Evolutionary conservation across 2,888 invertebrate genomes (phyloP), one percentile per base, ranked within the genome.

Genomic region (Mesorhabditis spiculigera): DNA sequence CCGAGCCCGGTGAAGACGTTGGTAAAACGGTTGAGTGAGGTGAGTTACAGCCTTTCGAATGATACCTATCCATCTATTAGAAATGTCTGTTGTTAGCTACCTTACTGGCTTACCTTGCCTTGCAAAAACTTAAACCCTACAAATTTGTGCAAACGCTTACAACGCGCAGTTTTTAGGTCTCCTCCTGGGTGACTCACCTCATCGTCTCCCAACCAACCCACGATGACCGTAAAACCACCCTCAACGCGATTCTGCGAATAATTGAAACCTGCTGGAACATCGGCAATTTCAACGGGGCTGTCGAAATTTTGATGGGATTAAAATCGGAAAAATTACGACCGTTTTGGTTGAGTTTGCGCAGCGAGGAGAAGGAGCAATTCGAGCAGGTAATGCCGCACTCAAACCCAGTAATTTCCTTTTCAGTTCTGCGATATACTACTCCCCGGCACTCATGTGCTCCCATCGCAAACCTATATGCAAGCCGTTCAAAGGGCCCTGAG

Each of bases 281-380:
- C 79, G 95, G 81, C 72, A 95, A 95, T 89, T 95, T 95, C 89
- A 95, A 95, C 89, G 93, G 93, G 65, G 93, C 94, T 75, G 93
- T 94, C 90, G 94, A 95, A 89, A 93, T 95, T 81, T 91, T 95
- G 45, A 94, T 93, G 78, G 95, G 95, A 68, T 90, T 95, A 85
- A 94, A 93, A 93, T 94, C 93, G 42, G 92, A 92, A 87, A 94
- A 94, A 88, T 89, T 95, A 84, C 93, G 93, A 85, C 91, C 93
- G 4, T 94, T 95, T 88, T 93, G 94, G 93, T 89, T 92, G 87
- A 92, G 92, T 74, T 91, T 95, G 63, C 81, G 85, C 13, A 86
- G 86, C 44, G 85, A 85, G 64, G 86, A 86, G 67, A 81, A 81
- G 61, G 76, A 79, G 16, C 79, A 81, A 45, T 85, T 80, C 50